A percentile compares a stretch with the other conserved stretches of the same genome.
Evolutionary conservation across 2,113 vertebrate genomes (phyloP).

Genomic region (Notiomystis cincta): DNA sequence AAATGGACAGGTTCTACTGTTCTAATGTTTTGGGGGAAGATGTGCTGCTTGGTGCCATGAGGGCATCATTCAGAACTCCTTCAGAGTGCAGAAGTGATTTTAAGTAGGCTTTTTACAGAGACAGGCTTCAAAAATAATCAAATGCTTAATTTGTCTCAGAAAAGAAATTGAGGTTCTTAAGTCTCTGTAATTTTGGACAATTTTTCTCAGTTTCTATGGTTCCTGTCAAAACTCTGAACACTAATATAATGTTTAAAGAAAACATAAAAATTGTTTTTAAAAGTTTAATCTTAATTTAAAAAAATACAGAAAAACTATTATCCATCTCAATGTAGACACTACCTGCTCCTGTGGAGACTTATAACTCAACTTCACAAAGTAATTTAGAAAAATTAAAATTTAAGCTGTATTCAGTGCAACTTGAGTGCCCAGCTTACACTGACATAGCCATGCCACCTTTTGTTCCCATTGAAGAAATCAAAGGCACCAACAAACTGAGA

Average conservation of each 20-base stretch:
- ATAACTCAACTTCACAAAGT: background rate
- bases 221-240: background rate
- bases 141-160: background rate
- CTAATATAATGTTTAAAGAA: background rate
- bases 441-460: background rate
- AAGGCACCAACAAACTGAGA: background rate
- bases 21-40: background rate
- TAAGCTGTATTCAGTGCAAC: background rate
- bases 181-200: background rate
- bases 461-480: background rate
- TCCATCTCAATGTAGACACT: background rate
- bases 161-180: background rate
- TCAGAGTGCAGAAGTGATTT: background rate
- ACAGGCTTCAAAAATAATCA: background rate
- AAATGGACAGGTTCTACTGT: background rate
- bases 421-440: background rate
- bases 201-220: background rate
- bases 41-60: background rate
- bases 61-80: background rate
- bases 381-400: background rate
- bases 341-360: background rate
- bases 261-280: background rate
- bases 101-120: background rate
- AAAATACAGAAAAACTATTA: background rate
- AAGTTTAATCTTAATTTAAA: background rate